Evolutionary conservation across 2,888 invertebrate genomes (phyloP), one percentile per base, ranked within the genome.

Genomic region (Campopleginae sp.): DNA sequence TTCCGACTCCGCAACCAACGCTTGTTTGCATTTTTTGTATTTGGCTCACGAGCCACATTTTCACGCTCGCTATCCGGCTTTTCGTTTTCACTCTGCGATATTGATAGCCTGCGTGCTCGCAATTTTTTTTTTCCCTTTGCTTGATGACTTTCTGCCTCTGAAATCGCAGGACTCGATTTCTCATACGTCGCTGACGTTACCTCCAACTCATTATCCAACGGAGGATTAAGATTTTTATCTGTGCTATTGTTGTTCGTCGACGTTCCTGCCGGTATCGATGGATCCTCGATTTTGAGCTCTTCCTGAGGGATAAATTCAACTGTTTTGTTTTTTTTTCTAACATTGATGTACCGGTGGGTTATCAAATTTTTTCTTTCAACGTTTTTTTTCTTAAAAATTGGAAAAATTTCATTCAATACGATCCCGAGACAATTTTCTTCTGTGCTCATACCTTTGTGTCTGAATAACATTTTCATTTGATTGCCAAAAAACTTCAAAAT

Each of bases 221-320:
- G 86, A 44, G 91, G 87, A 87, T 93, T 93, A 54, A 91, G 86
- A 86, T 93, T 92, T 88, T 93, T 93, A 85, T 93, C 90, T 48
- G 89, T 89, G 78, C 90, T 91, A 85, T 92, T 92, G 87, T 89
- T 89, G 80, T 90, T 91, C 65, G 88, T 87, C n/a, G 84, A 86
- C 27, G 85, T 44, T 27, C 82, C 54, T 17, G 87, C 71, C 23
- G 78, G 72, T 23, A 44, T 65, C 10, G 90, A 71, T 82, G 89
- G 84, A 75, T 89, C 90, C 89, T 92, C 92, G 84, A 87, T 66
- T 68, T 87, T 87, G 63, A 86, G 63, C 42, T 84, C 85, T 54
- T 82, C 83, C 82, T 82, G 75, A 38, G 80, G 75, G 65, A 82
- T 86, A 82, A 33, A 83, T 80, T 74, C 88, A 82, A 88, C 89